Conservation (phyloP, 2,113 vertebrate genomes). For the Nothocercus nigrocapillus region DNA sequence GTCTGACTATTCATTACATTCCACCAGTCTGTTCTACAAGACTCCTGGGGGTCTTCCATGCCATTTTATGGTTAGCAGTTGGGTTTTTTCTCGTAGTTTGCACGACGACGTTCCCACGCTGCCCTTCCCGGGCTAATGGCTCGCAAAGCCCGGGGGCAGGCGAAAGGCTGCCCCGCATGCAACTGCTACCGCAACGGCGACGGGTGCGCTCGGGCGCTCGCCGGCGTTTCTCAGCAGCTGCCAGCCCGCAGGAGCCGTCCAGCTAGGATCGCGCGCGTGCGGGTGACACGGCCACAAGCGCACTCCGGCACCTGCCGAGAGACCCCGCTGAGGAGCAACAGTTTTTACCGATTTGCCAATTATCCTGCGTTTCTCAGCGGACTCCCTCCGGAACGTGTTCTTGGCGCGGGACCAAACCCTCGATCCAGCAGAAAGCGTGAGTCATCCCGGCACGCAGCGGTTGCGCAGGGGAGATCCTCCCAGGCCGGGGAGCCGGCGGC, state of each 20-base stretch:
- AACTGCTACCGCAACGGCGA: background rate
- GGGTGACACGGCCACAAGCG: conserved; percentile 7
- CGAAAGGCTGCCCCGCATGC: accelerated
- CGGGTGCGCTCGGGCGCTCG: accelerated
- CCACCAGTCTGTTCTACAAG: conserved; percentile 65
- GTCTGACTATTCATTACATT: conserved; percentile 73
- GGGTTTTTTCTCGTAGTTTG: background rate
- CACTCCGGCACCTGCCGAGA: background rate
- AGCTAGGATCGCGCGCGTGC: accelerated
- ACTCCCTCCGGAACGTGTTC: background rate
- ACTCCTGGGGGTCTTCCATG: conserved; percentile 63
- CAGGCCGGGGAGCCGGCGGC: background rate
- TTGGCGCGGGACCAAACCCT: conserved; percentile 47
- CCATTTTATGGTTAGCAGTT: conserved; percentile 32
- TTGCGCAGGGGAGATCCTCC: background rate
- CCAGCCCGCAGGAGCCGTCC: background rate
- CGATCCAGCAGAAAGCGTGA: conserved; percentile 30
- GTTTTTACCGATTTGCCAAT: conserved; percentile 38
- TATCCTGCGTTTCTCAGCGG: conserved; percentile 26
- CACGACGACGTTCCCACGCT: accelerated
- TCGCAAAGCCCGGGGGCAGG: accelerated
- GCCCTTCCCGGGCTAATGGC: background rate
- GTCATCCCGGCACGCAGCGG: conserved; percentile 8
- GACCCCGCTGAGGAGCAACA: background rate
- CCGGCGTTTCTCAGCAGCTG: background rate